Evolutionary conservation across 2,888 invertebrate species (phyloP), one percentile per base, ranked within the genome.

Genomic region (Himalopsyche tibetana): DNA sequence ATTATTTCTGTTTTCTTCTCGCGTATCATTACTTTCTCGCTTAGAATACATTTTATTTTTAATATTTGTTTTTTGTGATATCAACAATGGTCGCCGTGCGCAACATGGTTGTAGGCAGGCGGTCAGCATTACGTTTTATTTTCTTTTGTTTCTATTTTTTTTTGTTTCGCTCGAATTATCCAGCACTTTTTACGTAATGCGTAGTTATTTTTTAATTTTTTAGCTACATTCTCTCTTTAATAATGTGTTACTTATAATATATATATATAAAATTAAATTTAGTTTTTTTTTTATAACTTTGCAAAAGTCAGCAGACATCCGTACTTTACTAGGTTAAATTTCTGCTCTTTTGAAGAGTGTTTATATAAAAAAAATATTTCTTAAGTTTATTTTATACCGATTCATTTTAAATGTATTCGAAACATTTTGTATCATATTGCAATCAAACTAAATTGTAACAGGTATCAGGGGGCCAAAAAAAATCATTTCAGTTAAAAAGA

Each of bases 271-370:
- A 74, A 51, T 42, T 80, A 28, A 45, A 19, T 45, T 80, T 45
- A 80, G 17, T 45, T 45, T 38, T 38, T n/a, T 28, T 51, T 40
- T 80, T 40, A 40, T 45, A 80, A 80, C 74, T 82, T 85, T 83
- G 56, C 85, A 85, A 82, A 80, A 85, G 85, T 85, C 83, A 85
- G 80, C 42, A 85, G 79, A 42, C 56, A 19, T 55, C 83, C 85
- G 85, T 85, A 85, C 85, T 85, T 83, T 85, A 83, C 80, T 85
- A 85, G 85, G 56, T 15, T 79, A 51, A 45, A 63, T 69, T 82
- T 85, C 83, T 80, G 19, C 85, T 85, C 83, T 82, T 79, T 45
- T 51, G 63, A 69, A 85, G 83, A 28, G 56, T 69, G 15, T 51
- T 15, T 36, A 74, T 74, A 36, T 74, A 74, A 74, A 74, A 74